Percentiles rank a stretch among this genome's conserved stretches.
These are phyloP conservation scores for Chirona hameri DNA, from an alignment of 2,888 invertebrate genomes.

Conservation along the genomic window DNA sequence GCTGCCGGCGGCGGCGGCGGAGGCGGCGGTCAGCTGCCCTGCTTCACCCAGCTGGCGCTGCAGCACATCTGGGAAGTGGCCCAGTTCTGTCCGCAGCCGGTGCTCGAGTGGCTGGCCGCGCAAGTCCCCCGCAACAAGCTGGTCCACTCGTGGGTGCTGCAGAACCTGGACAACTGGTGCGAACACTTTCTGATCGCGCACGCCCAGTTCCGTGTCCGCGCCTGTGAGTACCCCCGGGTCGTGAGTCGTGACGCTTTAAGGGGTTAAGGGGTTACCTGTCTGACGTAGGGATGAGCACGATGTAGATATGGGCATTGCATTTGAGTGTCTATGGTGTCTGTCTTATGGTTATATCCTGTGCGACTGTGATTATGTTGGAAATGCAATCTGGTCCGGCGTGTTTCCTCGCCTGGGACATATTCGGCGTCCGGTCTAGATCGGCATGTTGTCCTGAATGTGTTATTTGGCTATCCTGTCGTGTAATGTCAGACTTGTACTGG, in stretches of 20 bases:
- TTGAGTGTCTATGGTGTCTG: no score
- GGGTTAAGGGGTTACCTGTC: no score
- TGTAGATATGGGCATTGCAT: no score
- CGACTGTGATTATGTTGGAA: no score
- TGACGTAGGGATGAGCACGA: no score
- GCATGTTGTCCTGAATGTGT: no score
- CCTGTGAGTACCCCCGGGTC: conserved; percentile 53
- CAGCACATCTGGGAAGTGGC: conserved; percentile 78
- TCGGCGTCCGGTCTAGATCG: no score
- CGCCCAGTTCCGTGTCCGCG: conserved; percentile 77
- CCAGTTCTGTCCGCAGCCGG: conserved; percentile 49
- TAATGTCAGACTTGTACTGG: no score
- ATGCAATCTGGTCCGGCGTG: no score
- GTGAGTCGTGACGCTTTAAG: background rate
- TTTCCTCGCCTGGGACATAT: no score
- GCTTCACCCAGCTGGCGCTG: conserved; percentile 83
- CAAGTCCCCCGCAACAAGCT: conserved; percentile 74
- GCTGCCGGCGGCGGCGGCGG: background rate
- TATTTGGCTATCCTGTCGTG: no score
- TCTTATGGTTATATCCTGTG: no score
- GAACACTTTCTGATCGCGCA: conserved; percentile 83
- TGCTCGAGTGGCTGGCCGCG: conserved; percentile 41
- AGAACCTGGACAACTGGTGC: conserved; percentile 86
- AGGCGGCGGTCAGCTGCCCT: conserved; percentile 63
- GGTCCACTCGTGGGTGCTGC: conserved; percentile 87